These are phyloP conservation scores for Vanessa tameamea DNA, from an alignment of 1,140 invertebrate species.

Conservation along the genomic window DNA sequence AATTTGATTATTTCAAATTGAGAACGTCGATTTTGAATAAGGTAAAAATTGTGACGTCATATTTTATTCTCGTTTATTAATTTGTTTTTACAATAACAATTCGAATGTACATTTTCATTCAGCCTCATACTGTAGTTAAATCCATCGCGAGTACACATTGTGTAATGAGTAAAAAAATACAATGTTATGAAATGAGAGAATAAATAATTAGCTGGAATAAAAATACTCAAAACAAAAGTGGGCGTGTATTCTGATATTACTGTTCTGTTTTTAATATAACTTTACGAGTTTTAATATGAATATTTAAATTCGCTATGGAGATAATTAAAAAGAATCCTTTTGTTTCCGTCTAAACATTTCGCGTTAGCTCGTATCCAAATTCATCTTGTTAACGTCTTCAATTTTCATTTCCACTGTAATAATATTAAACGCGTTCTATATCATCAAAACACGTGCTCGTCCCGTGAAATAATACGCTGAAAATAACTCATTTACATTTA, in stretches of 20 bases:
- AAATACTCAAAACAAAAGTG: neutral
- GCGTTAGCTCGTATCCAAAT: neutral
- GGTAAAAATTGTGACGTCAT: no score
- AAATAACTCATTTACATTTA: slow-evolving; percentile 30
- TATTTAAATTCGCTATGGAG: neutral
- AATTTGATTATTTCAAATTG: no score
- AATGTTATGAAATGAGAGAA: neutral
- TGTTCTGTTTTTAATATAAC: slow-evolving; percentile 4
- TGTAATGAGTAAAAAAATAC: neutral
- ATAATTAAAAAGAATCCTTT: slow-evolving; percentile 5
- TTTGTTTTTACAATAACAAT: neutral
- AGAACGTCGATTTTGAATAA: no score
- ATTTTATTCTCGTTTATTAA: no score
- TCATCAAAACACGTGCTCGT: neutral
- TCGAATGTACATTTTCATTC: neutral
- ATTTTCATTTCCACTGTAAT: neutral
- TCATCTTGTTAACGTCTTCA: neutral
- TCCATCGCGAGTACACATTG: neutral
- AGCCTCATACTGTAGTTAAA: neutral
- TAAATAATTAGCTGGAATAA: neutral
- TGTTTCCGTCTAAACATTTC: neutral
- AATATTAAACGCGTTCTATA: neutral
- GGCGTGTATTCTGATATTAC: slow-evolving; percentile 2
- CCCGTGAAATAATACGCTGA: slow-evolving; percentile 14
- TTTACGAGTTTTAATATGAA: neutral